Percentiles rank a stretch among this genome's conserved stretches.
These are phyloP conservation scores for Microplitis demolitor DNA, from an alignment of 1,140 invertebrate species.

Conservation along the genomic window DNA sequence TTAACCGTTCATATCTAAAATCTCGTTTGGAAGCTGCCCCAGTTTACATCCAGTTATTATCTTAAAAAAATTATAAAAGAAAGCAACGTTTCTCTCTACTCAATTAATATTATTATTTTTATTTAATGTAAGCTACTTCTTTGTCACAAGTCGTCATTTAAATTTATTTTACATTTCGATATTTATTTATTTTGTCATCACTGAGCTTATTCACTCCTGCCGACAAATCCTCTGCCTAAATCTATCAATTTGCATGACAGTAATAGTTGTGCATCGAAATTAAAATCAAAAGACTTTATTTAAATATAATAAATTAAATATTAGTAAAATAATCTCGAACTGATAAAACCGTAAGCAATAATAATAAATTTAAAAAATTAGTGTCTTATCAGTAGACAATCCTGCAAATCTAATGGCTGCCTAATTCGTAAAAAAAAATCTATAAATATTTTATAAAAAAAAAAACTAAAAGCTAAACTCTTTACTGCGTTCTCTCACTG, in stretches of 20 bases:
- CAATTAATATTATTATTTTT: background rate
- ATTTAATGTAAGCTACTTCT: background rate
- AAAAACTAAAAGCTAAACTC: too few species aligned
- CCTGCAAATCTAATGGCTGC: too few species aligned
- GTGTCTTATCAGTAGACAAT: background rate
- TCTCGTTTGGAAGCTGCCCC: background rate
- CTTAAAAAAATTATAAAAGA: too few species aligned
- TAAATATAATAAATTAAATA: background rate
- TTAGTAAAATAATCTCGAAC: background rate
- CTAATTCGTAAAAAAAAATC: too few species aligned
- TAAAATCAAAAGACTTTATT: background rate
- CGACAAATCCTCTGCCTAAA: background rate
- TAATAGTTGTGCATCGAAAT: conserved; percentile 8
- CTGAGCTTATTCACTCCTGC: conserved; percentile 2
- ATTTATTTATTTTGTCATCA: background rate
- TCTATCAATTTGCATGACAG: conserved; percentile 7
- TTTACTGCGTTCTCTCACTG: too few species aligned
- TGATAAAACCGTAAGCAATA: conserved; percentile 4
- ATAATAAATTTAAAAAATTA: background rate
- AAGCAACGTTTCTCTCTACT: too few species aligned
- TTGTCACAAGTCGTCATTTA: background rate
- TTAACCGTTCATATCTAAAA: background rate
- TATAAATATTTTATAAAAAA: too few species aligned
- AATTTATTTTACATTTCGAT: background rate
- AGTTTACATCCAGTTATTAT: background rate